Base-by-base conservation (phyloP, 1,140 invertebrate species). In the Nephotettix cincticeps region DNA sequence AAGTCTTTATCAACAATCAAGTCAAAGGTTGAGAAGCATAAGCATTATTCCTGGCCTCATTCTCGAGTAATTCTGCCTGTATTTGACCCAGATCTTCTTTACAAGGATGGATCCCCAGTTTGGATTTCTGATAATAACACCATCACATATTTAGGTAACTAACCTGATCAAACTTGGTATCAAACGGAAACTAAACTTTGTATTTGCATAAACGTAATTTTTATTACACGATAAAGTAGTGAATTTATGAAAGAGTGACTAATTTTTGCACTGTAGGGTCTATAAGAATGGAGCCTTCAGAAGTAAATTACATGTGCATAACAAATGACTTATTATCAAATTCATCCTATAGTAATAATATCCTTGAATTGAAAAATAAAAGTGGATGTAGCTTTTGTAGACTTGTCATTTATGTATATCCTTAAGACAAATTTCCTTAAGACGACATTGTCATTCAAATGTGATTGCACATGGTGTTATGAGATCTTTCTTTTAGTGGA, bases 71-170 rank as follows among this genome's bases (percentile, higher is more conserved):
- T n/a, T 14, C 2, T 14, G 21, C 1, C 56, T 27, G 56, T 61
- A 25, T 63, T 47, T 14, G 27, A 72, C 32, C 14, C 40, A 29
- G 21, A 30, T 63, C 17, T 27, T 56, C 3, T 32, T 9, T 74
- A 70, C 61, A 74, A 71, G 23, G 58, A 58, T 47, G 73, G 71
- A n/a, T 32, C 25, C 21, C 71, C 71, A 27, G 0, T 74, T n/a
- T 74, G 70, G 70, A 66, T 51, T 4, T 13, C 43, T n/a, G 54
- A 58, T 13, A 69, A 69, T 30, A 1, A 14, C 47, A 56, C 45
- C 14, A 30, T 69, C n/a, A 19, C 28, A 3, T 19, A 28, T 21
- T 69, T 69, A 32, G 43, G 68, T 69, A 17, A 32, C 19, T 47
- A 9, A 23, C n/a, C n/a, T 25, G 9, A 64, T 9, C 1, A 36